Percentiles rank a stretch among this genome's conserved stretches.
Evolutionary conservation across 2,888 invertebrate species (phyloP).

Genomic region (Ornithoptera priamus): DNA sequence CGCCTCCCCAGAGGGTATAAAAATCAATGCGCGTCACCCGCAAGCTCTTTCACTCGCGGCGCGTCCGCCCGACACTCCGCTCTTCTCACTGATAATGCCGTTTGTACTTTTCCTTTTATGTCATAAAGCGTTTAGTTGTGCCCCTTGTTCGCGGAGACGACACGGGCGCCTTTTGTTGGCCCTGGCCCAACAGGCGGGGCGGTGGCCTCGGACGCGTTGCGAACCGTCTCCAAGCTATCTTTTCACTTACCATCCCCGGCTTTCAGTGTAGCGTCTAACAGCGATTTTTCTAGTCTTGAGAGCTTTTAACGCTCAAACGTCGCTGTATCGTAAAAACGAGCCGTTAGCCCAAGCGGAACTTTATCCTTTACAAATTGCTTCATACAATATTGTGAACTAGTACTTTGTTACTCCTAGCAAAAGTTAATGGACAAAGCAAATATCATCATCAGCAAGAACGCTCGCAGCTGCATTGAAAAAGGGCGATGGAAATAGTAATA

Average conservation of each 20-base stretch:
- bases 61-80: constrained; percentile 68
- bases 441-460: too few species aligned
- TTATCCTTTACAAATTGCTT: constrained; percentile 13
- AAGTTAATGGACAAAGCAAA: too few species aligned
- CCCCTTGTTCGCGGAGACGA: constrained; percentile 67
- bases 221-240: constrained; percentile 58
- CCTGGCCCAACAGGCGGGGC: constrained; percentile 51
- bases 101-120: constrained; percentile 69
- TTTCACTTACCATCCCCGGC: constrained; percentile 57
- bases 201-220: constrained; percentile 54
- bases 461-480: too few species aligned
- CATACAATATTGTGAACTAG: background rate
- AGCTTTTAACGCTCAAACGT: constrained; percentile 40
- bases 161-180: constrained; percentile 68
- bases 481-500: too few species aligned
- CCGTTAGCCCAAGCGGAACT: constrained; percentile 32
- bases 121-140: constrained; percentile 76
- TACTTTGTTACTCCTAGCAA: too few species aligned
- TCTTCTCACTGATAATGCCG: constrained; percentile 73
- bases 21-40: constrained; percentile 69
- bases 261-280: constrained; percentile 40
- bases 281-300: constrained; percentile 42
- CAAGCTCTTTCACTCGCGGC: constrained; percentile 67
- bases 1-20: constrained; percentile 73
- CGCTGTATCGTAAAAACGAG: constrained; percentile 31